Conservation (phyloP, 2,113 vertebrate species). For the Archocentrus centrarchus region DNA sequence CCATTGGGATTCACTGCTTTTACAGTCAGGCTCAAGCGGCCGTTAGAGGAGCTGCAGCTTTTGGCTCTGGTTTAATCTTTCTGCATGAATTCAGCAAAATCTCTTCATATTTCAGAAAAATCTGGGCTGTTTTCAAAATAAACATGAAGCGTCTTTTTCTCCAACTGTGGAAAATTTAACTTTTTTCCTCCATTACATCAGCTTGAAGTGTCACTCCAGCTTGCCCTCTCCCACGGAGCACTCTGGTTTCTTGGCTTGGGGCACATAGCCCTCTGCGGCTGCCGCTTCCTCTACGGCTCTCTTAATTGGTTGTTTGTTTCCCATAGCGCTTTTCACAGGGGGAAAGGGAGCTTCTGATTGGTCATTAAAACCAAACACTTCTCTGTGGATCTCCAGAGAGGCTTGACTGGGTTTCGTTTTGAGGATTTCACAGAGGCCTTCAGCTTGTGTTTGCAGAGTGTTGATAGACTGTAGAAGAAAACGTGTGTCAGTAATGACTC, state of each 20-base stretch:
- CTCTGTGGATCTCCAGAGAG: constrained; percentile 79
- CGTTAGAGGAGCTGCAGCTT: background rate
- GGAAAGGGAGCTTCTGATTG: constrained; percentile 16
- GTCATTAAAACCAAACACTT: constrained; percentile 57
- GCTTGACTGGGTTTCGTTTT: constrained; percentile 78
- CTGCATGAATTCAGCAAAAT: too few species aligned
- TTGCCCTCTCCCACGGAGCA: background rate
- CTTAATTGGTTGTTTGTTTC: constrained; percentile 53
- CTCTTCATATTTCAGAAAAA: too few species aligned
- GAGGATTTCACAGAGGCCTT: constrained; percentile 86
- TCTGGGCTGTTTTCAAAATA: too few species aligned
- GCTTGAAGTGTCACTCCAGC: background rate
- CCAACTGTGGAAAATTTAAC: too few species aligned
- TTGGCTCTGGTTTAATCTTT: background rate
- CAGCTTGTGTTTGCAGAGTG: constrained; percentile 83
- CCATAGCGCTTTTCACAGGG: rapidly evolving
- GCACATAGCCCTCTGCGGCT: constrained; percentile 48
- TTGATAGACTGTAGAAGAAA: constrained; percentile 80
- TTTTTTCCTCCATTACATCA: too few species aligned
- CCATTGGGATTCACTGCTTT: background rate
- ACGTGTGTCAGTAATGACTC: background rate
- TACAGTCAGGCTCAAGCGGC: background rate
- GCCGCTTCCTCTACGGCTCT: constrained; percentile 60
- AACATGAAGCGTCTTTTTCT: too few species aligned
- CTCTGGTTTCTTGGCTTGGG: constrained; percentile 5